Conservation (phyloP, 1,140 invertebrate genomes). For the Euura lappo region DNA sequence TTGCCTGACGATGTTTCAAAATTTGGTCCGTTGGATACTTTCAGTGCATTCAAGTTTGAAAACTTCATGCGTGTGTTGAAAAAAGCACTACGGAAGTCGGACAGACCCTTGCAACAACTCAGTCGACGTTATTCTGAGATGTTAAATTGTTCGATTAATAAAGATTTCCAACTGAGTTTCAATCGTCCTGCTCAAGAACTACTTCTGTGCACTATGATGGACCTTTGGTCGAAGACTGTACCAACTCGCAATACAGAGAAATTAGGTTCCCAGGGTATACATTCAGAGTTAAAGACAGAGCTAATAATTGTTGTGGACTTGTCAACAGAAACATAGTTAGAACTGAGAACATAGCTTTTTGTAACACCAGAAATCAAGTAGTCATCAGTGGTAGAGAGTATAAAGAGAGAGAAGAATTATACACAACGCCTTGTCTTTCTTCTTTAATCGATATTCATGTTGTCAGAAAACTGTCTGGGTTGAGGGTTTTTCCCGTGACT, state of each 20-base stretch:
- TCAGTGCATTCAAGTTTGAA: constrained; percentile 26
- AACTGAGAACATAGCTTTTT: neutral
- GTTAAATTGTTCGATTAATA: neutral
- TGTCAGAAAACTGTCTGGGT: neutral
- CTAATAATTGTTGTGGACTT: neutral
- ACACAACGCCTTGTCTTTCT: neutral
- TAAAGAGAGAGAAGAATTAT: neutral
- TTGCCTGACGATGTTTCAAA: constrained; percentile 29
- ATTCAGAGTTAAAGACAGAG: neutral
- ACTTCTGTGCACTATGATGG: neutral
- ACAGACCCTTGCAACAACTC: neutral
- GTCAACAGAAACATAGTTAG: neutral
- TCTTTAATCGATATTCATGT: neutral
- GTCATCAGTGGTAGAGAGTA: neutral
- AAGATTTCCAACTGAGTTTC: neutral
- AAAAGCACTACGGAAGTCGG: constrained; percentile 9
- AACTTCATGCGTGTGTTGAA: constrained; percentile 16
- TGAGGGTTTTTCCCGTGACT: neutral
- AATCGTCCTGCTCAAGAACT: neutral
- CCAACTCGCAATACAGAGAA: neutral
- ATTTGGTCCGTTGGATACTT: constrained; percentile 31
- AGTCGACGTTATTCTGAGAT: neutral
- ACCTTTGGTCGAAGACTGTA: neutral
- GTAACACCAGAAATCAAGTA: neutral
- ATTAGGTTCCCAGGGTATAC: neutral